phyloP scores from a whole-genome alignment of 2,797 vertebrate genomes.

The Malurus leucopterus region DNA sequence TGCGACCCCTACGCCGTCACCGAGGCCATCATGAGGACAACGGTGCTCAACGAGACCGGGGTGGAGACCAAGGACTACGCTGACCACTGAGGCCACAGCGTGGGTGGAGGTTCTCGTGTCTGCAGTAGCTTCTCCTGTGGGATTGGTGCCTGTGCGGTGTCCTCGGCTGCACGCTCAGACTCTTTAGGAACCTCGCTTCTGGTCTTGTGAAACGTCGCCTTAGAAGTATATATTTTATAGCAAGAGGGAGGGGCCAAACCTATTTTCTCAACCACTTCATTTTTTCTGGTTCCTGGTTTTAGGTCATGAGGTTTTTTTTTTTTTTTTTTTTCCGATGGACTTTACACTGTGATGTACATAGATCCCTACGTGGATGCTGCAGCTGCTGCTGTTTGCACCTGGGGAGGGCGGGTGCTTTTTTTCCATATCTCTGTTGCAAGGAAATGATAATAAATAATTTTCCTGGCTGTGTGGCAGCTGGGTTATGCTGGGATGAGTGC shows the following conservation, averaged over 20 bases:
- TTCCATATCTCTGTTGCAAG: constrained; percentile 1
- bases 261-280: constrained; percentile 4
- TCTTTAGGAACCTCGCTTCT: constrained; percentile 29
- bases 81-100: constrained; percentile 30
- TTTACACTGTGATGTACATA: constrained; percentile 35
- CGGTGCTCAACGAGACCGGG: constrained; percentile 67
- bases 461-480: neutral
- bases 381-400: constrained; percentile 11
- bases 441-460: constrained; percentile 30
- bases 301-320: neutral
- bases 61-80: constrained; percentile 54
- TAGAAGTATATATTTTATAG: constrained; percentile 24
- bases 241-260: neutral
- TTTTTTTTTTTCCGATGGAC: neutral
- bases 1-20: constrained; percentile 87
- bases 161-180: constrained; percentile 4
- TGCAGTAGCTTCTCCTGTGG: neutral
- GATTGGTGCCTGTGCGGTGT: neutral
- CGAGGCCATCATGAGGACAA: constrained; percentile 72
- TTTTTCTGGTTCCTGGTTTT: neutral
- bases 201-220: neutral
- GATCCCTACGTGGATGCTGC: neutral
- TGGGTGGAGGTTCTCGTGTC: neutral
- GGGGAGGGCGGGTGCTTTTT: neutral
- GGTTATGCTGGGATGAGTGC: neutral